A percentile compares a stretch with the other conserved stretches of the same genome.
These are phyloP conservation scores for Climacteris rufus DNA, from an alignment of 2,113 vertebrate species.

Conservation along the genomic window DNA sequence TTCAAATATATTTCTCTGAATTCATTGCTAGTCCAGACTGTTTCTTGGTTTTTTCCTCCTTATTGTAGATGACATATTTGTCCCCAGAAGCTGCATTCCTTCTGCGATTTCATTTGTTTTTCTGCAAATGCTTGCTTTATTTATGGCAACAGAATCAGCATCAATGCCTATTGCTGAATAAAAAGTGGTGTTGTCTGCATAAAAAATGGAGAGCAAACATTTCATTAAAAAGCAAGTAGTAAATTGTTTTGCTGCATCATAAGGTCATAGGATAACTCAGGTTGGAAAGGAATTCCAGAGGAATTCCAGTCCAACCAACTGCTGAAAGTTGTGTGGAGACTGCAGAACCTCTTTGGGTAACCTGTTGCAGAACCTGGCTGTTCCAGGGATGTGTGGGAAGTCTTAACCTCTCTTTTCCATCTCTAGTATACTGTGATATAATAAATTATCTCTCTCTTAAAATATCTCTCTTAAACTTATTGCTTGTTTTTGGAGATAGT, in stretches of 20 bases:
- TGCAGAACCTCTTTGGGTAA: not conserved
- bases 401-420: not conserved
- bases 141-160: not conserved
- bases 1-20: not conserved
- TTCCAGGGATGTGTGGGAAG: rapidly evolving
- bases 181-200: not conserved
- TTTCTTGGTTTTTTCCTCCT: not conserved
- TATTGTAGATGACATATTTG: not conserved
- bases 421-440: not conserved
- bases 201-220: not conserved
- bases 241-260: not conserved
- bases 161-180: not conserved
- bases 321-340: not conserved
- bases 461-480: not conserved
- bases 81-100: not conserved
- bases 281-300: not conserved
- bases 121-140: not conserved
- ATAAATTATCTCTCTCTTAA: not conserved
- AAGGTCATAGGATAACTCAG: not conserved
- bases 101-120: not conserved
- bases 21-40: not conserved
- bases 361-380: not conserved
- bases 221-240: not conserved
- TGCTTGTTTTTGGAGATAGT: not conserved
- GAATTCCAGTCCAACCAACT: not conserved